Conservation (phyloP, 2,113 vertebrate species). For the Nipponia nippon region DNA sequence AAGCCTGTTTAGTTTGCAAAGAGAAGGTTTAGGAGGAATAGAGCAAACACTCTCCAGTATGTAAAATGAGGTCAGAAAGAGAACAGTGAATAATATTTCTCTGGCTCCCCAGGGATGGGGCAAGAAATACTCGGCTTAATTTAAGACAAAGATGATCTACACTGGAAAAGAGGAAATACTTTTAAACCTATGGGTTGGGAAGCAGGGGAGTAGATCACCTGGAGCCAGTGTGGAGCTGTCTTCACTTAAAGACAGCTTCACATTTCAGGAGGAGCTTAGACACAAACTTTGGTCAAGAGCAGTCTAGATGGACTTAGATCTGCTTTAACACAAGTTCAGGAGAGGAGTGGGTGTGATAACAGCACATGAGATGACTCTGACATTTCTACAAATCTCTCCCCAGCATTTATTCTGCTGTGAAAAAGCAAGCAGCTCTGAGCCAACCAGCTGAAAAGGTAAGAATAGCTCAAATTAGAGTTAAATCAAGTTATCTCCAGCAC, state of each 20-base stretch:
- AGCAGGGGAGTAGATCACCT: not conserved
- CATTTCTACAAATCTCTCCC: not conserved
- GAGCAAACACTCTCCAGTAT: slow-evolving; percentile 30
- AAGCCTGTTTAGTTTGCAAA: slow-evolving; percentile 33
- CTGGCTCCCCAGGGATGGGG: not conserved
- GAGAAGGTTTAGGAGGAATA: not conserved
- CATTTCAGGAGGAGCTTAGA: not conserved
- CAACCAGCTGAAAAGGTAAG: not conserved
- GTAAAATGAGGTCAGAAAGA: slow-evolving; percentile 51
- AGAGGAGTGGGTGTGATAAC: not conserved
- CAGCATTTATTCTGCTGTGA: not conserved
- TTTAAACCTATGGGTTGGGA: not conserved
- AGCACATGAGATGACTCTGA: not conserved
- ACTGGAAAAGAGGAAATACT: not conserved
- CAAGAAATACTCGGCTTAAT: slow-evolving; percentile 30
- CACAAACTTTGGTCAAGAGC: not conserved
- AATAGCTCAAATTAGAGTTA: not conserved
- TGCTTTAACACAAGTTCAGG: not conserved
- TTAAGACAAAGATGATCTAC: slow-evolving; percentile 29
- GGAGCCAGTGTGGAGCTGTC: not conserved
- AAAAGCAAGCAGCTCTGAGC: not conserved
- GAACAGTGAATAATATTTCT: slow-evolving; percentile 51
- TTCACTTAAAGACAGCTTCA: not conserved
- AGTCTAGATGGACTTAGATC: not conserved
- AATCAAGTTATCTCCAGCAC: not conserved